phyloP scores from a whole-genome alignment of 2,797 vertebrate genomes.

The Sebastiscus tertius region DNA sequence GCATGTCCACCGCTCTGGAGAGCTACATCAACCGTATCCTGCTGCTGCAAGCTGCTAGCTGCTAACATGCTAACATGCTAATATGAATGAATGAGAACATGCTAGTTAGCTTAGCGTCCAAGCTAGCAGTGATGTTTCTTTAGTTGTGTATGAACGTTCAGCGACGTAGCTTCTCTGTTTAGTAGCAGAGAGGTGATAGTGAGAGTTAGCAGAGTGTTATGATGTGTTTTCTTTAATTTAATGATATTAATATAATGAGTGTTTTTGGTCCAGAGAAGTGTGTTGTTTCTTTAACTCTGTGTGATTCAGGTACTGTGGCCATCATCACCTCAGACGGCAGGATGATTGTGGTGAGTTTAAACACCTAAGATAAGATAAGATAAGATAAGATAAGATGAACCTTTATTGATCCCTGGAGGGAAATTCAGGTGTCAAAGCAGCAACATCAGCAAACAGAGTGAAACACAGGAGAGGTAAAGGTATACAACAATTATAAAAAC shows the following conservation, averaged over 20 bases:
- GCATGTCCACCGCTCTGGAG: slow-evolving; percentile 93
- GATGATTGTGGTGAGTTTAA: slow-evolving; percentile 95
- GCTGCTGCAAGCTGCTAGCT: background rate
- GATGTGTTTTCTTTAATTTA: background rate
- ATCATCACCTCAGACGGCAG: slow-evolving; percentile 97
- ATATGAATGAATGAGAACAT: slow-evolving; percentile 29
- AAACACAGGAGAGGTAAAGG: no score
- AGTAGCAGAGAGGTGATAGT: fast-evolving
- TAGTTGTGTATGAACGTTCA: background rate
- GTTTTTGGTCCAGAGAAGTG: background rate
- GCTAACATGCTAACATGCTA: slow-evolving; percentile 37
- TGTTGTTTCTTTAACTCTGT: slow-evolving; percentile 72
- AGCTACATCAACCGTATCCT: slow-evolving; percentile 98
- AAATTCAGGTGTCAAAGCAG: no score
- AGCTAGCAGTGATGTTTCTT: background rate
- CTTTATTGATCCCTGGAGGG: no score
- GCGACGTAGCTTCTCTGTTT: background rate
- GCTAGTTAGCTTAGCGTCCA: slow-evolving; percentile 17
- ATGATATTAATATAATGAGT: background rate
- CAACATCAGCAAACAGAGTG: no score
- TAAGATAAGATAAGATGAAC: no score
- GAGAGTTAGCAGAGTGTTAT: fast-evolving
- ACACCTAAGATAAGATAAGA: no score
- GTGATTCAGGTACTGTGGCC: slow-evolving; percentile 91
- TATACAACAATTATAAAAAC: no score